Conservation (phyloP, 37 sponge, comb jelly and placozoan species). For the Chondrosia reniformis region DNA sequence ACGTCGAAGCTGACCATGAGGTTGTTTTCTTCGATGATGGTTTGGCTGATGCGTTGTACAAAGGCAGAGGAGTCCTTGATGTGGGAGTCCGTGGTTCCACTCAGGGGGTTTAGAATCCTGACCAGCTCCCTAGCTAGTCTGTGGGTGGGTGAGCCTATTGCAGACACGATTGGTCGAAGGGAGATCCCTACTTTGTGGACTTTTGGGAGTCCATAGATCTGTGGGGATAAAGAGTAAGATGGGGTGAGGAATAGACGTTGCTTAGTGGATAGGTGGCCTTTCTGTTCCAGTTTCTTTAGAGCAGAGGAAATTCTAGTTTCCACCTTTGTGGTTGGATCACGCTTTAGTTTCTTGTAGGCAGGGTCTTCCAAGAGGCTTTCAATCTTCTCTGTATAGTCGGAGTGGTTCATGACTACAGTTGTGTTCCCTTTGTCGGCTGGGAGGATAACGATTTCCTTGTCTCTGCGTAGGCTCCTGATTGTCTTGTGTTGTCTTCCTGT, state of each 20-base stretch:
- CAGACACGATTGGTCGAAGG: background rate
- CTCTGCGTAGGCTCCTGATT: constrained; percentile 9
- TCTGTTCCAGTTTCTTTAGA: background rate
- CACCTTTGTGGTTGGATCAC: background rate
- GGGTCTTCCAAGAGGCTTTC: background rate
- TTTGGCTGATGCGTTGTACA: background rate
- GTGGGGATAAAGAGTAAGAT: background rate
- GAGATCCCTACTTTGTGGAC: background rate
- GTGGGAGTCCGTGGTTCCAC: constrained; percentile 1
- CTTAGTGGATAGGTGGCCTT: background rate
- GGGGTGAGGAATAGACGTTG: background rate
- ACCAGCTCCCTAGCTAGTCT: constrained; percentile 1
- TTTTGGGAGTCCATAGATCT: constrained; percentile 16
- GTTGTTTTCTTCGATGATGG: background rate
- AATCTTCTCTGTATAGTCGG: constrained; percentile 5
- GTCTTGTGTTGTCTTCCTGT: background rate
- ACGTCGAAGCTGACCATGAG: constrained; percentile 14
- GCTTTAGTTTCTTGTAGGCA: constrained; percentile 11
- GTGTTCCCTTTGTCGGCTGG: constrained; percentile 28
- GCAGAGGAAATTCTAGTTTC: background rate
- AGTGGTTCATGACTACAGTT: constrained; percentile 13
- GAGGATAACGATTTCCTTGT: constrained; percentile 21
- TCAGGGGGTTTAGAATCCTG: constrained; percentile 14
- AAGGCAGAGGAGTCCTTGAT: constrained; percentile 12
- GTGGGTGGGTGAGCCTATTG: constrained; percentile 23